phyloP scores from a whole-genome alignment of 2,888 invertebrate species.

The Drosophila mulleri region DNA sequence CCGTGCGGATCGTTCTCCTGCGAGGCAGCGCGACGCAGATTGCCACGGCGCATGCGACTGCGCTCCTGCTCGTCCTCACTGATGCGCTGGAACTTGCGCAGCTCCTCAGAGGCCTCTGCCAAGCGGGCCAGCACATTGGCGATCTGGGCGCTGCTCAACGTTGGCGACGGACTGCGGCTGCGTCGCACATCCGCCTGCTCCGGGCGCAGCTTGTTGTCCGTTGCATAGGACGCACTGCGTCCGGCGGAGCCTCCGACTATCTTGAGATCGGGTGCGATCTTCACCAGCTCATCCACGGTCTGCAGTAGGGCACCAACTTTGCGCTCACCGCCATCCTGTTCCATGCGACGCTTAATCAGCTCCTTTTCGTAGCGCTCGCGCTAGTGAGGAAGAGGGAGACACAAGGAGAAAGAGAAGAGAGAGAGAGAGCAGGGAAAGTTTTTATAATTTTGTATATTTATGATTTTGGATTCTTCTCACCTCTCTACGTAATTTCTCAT shows the following conservation, averaged over 20 bases:
- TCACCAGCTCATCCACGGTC: slow-evolving; percentile 92
- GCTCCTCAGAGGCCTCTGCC: slow-evolving; percentile 90
- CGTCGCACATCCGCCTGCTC: slow-evolving; percentile 72
- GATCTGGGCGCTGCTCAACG: slow-evolving; percentile 80
- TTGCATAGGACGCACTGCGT: slow-evolving; percentile 51
- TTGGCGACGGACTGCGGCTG: slow-evolving; percentile 83
- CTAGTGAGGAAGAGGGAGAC: slow-evolving; percentile 33
- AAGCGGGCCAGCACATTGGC: slow-evolving; percentile 86
- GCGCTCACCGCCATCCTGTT: slow-evolving; percentile 90
- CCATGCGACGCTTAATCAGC: slow-evolving; percentile 87
- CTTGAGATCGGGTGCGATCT: slow-evolving; percentile 90
- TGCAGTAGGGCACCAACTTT: slow-evolving; percentile 90
- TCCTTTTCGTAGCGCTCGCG: slow-evolving; percentile 94
- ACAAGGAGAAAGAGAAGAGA: no score
- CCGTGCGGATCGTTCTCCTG: slow-evolving; percentile 88
- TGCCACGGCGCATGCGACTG: slow-evolving; percentile 85
- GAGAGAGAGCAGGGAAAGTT: not conserved
- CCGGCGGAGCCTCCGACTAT: slow-evolving; percentile 81
- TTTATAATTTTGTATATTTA: not conserved
- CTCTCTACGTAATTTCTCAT: slow-evolving; percentile 94
- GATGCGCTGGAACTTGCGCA: slow-evolving; percentile 86
- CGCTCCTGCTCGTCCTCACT: slow-evolving; percentile 86
- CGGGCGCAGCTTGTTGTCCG: slow-evolving; percentile 76
- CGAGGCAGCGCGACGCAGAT: slow-evolving; percentile 86
- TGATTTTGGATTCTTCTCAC: slow-evolving; percentile 26